Evolutionary conservation across 2,113 vertebrate species (phyloP).

Genomic region (Mustela lutreola): DNA sequence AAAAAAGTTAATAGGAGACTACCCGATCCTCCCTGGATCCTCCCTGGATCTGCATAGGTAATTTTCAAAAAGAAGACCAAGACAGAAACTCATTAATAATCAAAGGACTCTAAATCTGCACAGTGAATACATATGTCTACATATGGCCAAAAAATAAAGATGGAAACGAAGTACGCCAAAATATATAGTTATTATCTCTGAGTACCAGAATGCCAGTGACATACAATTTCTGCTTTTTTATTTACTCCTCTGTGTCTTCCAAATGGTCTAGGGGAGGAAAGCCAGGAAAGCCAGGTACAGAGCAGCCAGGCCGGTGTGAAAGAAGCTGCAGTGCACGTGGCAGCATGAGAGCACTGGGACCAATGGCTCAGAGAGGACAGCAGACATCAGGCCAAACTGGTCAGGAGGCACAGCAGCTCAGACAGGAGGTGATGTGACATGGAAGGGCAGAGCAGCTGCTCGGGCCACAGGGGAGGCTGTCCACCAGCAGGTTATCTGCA

Average conservation of each 20-base stretch:
- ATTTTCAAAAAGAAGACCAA: conserved; percentile 42
- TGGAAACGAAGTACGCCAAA: background rate
- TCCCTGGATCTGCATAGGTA: background rate
- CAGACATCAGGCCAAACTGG: background rate
- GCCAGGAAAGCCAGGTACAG: background rate
- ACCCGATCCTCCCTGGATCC: background rate
- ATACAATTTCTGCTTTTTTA: conserved; percentile 48
- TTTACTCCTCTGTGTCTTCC: background rate
- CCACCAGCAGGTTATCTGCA: background rate
- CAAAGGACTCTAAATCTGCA: conserved; percentile 24
- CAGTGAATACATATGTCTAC: background rate
- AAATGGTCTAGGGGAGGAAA: background rate
- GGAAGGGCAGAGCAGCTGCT: background rate
- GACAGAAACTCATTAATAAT: conserved; percentile 33
- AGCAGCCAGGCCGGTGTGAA: background rate
- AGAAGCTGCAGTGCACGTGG: background rate
- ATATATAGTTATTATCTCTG: conserved; percentile 25
- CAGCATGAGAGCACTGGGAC: background rate
- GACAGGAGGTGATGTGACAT: background rate
- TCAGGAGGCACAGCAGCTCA: background rate
- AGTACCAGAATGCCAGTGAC: background rate
- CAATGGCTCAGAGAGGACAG: background rate
- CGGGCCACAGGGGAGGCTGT: background rate
- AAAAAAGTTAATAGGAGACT: conserved; percentile 41
- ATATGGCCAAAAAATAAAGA: background rate